A percentile compares a stretch with the other conserved stretches of the same genome.
Evolutionary conservation across 2,113 vertebrate genomes (phyloP).

Genomic region (Theristicus caerulescens): DNA sequence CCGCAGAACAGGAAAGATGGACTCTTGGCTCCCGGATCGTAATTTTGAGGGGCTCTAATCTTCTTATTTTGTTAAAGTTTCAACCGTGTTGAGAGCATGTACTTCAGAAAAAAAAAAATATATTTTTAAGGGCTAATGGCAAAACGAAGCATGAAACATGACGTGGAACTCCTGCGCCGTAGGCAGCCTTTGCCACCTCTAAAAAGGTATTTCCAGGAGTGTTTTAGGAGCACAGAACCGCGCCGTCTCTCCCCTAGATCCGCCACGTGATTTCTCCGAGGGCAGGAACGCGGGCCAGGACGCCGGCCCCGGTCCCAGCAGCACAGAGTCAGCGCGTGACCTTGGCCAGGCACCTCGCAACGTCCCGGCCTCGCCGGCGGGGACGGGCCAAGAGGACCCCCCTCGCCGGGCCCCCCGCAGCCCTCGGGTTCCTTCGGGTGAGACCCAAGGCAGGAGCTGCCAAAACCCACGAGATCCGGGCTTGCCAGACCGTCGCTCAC

Average conservation of each 20-base stretch:
- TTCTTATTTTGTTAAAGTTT: background rate
- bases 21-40: background rate
- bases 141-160: background rate
- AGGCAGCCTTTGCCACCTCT: background rate
- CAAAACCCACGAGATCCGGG: accelerated
- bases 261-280: background rate
- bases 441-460: background rate
- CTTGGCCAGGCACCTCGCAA: background rate
- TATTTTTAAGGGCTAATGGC: background rate
- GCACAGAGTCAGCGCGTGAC: background rate
- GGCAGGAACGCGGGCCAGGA: background rate
- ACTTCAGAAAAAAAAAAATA: background rate
- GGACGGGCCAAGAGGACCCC: background rate
- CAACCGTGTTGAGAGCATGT: background rate
- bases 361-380: background rate
- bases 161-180: background rate
- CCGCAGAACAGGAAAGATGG: background rate
- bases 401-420: background rate
- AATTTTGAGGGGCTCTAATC: background rate
- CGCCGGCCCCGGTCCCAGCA: background rate
- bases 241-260: background rate
- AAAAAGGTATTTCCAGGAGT: background rate
- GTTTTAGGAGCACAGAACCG: background rate
- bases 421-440: too few species aligned
- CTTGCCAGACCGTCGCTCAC: too few species aligned